Percentiles rank a stretch among this genome's conserved stretches.
These are phyloP conservation scores for Lasius platythorax DNA, from an alignment of 2,888 invertebrate species.

Conservation along the genomic window DNA sequence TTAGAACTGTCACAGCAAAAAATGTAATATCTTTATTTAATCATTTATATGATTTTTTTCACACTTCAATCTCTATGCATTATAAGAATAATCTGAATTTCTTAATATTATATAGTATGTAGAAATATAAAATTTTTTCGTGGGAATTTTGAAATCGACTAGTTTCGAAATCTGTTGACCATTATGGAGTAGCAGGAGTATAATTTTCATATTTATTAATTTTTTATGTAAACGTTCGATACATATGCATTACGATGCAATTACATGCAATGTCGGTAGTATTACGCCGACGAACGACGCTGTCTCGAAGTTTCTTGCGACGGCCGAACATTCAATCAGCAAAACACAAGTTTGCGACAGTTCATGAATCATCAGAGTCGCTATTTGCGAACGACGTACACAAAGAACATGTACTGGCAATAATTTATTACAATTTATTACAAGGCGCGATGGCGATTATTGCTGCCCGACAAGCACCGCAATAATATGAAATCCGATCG, in stretches of 20 bases:
- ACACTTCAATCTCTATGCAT: background rate
- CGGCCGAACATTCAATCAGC: constrained; percentile 2
- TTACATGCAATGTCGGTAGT: background rate
- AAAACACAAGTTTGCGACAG: constrained; percentile 18
- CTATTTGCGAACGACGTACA: background rate
- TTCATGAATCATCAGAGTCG: constrained; percentile 14
- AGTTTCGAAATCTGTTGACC: background rate
- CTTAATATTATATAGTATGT: background rate
- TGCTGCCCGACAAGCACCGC: background rate
- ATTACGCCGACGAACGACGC: background rate
- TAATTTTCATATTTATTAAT: background rate
- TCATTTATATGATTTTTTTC: background rate
- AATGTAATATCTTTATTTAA: background rate
- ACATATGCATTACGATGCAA: background rate
- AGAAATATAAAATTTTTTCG: background rate
- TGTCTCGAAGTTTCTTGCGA: background rate
- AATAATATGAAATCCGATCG: background rate
- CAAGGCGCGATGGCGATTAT: constrained; percentile 8
- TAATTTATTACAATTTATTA: constrained; percentile 25
- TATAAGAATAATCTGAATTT: background rate
- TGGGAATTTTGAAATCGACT: background rate
- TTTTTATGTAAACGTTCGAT: background rate
- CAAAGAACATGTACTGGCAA: background rate
- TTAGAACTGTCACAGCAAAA: constrained; percentile 11
- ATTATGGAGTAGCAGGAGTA: background rate